Evolutionary conservation across 2,888 invertebrate genomes (phyloP).

Genomic region (Leptopilina syphax): DNA sequence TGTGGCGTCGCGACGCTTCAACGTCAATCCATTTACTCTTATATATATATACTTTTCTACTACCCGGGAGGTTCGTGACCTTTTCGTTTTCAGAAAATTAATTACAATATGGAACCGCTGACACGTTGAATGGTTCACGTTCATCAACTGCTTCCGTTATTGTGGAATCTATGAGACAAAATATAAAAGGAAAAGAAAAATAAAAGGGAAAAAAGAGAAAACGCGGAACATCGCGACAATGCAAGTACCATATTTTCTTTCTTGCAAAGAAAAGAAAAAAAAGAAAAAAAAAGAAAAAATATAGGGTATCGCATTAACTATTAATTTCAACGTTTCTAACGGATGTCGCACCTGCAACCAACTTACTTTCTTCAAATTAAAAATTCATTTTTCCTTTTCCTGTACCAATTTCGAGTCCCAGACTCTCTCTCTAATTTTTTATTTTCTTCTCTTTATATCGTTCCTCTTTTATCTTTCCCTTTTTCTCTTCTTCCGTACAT

Average conservation of each 20-base stretch:
- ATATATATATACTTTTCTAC: background rate
- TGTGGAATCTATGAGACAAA: background rate
- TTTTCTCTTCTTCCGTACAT: background rate
- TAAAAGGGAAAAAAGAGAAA: background rate
- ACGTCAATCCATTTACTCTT: constrained; percentile 31
- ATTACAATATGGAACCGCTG: constrained; percentile 30
- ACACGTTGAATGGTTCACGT: constrained; percentile 23
- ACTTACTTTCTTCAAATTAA: constrained; percentile 18
- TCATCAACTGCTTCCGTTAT: constrained; percentile 27
- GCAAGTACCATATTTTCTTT: constrained; percentile 1
- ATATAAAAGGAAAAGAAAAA: background rate
- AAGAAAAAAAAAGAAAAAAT: background rate
- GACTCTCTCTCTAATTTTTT: background rate
- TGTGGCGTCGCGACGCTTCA: constrained; percentile 8
- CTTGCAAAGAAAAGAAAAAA: too few relatives aligned
- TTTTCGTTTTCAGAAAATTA: constrained; percentile 31
- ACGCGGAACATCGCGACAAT: background rate
- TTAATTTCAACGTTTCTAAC: constrained; percentile 4
- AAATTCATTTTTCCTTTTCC: constrained; percentile 11
- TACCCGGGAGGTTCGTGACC: constrained; percentile 13
- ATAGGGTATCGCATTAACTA: constrained; percentile 2
- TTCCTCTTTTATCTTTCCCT: background rate
- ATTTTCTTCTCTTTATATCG: background rate
- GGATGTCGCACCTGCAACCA: background rate
- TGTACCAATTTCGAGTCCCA: background rate